Conservation (phyloP, 2,797 vertebrate genomes). For the Gymnocypris eckloni region DNA sequence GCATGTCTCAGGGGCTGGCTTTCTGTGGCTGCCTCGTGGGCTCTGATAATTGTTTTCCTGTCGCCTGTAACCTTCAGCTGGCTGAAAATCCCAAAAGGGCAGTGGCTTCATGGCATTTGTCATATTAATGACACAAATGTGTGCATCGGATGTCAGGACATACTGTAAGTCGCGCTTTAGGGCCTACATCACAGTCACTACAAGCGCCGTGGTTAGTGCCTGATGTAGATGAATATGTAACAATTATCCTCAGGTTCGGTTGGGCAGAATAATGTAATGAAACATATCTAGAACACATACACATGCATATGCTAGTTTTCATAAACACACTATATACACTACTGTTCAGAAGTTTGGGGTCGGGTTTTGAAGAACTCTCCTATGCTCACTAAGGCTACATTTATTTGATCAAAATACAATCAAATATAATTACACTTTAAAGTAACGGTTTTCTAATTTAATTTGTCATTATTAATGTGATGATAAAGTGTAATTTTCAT, state of each 20-base stretch:
- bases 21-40: conserved; percentile 47
- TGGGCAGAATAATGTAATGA: conserved; percentile 1
- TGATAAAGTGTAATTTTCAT: too few species aligned
- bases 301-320: neutral
- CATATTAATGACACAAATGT: conserved; percentile 46
- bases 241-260: conserved; percentile 40
- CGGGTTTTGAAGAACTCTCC: neutral
- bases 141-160: conserved; percentile 46
- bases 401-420: neutral
- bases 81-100: conserved; percentile 50
- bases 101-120: conserved; percentile 49
- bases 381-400: neutral
- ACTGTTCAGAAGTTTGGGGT: too few species aligned
- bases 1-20: conserved; percentile 40
- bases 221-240: conserved; percentile 21
- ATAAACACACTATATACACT: neutral
- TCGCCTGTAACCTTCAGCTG: conserved; percentile 67
- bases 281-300: conserved; percentile 19
- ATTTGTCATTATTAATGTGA: neutral
- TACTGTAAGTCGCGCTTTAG: conserved; percentile 37
- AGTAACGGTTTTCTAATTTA: neutral
- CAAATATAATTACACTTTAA: neutral
- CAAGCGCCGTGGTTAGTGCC: conserved; percentile 21
- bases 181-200: conserved; percentile 20
- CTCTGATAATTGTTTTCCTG: conserved; percentile 70